Evolutionary conservation across 1,140 invertebrate genomes (phyloP).

Genomic region (Bombyx mori): DNA sequence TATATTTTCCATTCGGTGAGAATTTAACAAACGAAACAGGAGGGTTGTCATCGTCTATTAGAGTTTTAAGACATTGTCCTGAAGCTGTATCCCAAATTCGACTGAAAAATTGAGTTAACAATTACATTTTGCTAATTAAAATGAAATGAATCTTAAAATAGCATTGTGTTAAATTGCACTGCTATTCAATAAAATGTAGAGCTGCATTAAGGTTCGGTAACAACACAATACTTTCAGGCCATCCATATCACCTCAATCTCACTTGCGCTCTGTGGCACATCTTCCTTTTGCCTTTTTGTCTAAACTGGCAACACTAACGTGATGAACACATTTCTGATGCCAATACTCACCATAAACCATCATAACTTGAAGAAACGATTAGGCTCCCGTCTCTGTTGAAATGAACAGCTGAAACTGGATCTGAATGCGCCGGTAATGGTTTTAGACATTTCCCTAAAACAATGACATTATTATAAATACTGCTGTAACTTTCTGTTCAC

Average conservation of each 20-base stretch:
- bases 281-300: no score
- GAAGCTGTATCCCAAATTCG: constrained; percentile 99
- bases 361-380: constrained; percentile 99
- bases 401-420: constrained; percentile 98
- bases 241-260: no score
- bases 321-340: no score
- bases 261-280: no score
- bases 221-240: no score
- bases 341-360: constrained; percentile 91
- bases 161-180: no score
- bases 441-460: constrained; percentile 92
- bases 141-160: no score
- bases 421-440: constrained; percentile 98
- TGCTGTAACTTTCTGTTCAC: no score
- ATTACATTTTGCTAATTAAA: background rate
- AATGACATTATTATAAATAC: background rate
- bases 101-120: constrained; percentile 72
- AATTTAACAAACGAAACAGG: constrained; percentile 99
- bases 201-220: no score
- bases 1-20: constrained; percentile 99
- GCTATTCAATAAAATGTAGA: no score
- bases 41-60: constrained; percentile 98
- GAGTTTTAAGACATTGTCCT: constrained; percentile 98
- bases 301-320: no score
- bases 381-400: constrained; percentile 99